A percentile compares a stretch with the other conserved stretches of the same genome.
phyloP scores from a whole-genome alignment of 35 echinoderm and acorn worm species.

The Diadema setosum region DNA sequence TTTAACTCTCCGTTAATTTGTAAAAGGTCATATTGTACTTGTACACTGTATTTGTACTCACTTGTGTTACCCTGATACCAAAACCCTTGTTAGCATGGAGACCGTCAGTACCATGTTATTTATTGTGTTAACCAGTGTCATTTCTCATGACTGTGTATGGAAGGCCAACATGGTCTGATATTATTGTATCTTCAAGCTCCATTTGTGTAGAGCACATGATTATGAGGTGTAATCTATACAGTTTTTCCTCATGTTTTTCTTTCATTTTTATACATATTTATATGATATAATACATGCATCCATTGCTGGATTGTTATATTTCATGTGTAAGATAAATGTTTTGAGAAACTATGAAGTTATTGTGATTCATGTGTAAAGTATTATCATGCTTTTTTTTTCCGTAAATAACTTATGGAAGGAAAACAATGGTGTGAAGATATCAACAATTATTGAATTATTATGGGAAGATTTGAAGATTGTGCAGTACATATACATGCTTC shows the following conservation, averaged over 20 bases:
- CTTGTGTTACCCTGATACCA: background rate
- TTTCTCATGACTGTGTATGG: background rate
- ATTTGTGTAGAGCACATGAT: too few relatives aligned
- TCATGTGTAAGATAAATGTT: background rate
- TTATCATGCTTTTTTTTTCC: background rate
- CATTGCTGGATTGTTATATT: background rate
- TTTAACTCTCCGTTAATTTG: background rate
- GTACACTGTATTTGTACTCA: background rate
- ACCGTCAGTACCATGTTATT: background rate
- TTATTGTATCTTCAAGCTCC: background rate
- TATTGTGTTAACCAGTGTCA: background rate
- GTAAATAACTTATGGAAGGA: background rate
- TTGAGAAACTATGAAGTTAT: background rate
- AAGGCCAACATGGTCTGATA: background rate
- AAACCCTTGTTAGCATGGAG: background rate
- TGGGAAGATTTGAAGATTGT: background rate
- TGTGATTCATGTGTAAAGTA: background rate
- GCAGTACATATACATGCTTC: background rate
- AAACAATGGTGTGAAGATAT: too few relatives aligned
- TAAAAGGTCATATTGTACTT: background rate
- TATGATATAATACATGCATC: background rate
- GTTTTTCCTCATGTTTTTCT: background rate
- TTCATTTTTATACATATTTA: slow-evolving; percentile 12
- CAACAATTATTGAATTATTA: too few relatives aligned
- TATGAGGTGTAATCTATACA: too few relatives aligned